Evolutionary conservation across 30 jellyfish, hydroid and myxozoan species (phyloP), one percentile per base, ranked within the genome.

Genomic region (Hydra vulgaris): DNA sequence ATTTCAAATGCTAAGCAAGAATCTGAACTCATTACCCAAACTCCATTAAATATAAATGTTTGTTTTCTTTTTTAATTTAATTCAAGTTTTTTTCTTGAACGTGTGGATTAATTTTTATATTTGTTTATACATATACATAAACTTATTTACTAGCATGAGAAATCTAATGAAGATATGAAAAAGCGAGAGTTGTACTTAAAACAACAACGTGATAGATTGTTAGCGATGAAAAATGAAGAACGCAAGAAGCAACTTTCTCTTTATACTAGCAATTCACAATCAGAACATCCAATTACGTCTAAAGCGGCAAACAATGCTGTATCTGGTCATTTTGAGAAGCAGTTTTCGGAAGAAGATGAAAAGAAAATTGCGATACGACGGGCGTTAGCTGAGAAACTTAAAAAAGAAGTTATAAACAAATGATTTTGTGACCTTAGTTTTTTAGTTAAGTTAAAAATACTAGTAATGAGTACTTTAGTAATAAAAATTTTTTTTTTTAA

Each of bases 351-450:
- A 8, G 85, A 7, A 3, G 97, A 89, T 27, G 73, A 93, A 12
- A 88, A 83, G 76, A 78, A 83, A 26, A 79, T 86, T 27, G 95
- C 95, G 17, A 84, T 91, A 88, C 73, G 97, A 23, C 83, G 81
- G 72, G 97, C 97, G 12, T 71, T 91, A 16, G 97, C 97, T n/a
- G 97, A 82, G 26, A 76, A 88, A 73, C 79, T 91, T 53, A 86
- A 86, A 73, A 86, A 83, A 76, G 97, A 91, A 80, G 95, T 91
- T 22, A 66, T 91, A 27, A 68, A 91, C 55, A 91, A 91, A 76
- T 86, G 70, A 82, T 70, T 19, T 17, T n/a, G n/a, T n/a, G n/a
- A n/a, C n/a, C n/a, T n/a, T n/a, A n/a, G n/a, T n/a, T n/a, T n/a
- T n/a, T n/a, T n/a, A n/a, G n/a, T n/a, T n/a, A n/a, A n/a, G n/a